A percentile compares a stretch with the other conserved stretches of the same genome.
These are phyloP conservation scores for Caenorhabditis wallacei DNA, from an alignment of 2,888 invertebrate species.

Conservation along the genomic window DNA sequence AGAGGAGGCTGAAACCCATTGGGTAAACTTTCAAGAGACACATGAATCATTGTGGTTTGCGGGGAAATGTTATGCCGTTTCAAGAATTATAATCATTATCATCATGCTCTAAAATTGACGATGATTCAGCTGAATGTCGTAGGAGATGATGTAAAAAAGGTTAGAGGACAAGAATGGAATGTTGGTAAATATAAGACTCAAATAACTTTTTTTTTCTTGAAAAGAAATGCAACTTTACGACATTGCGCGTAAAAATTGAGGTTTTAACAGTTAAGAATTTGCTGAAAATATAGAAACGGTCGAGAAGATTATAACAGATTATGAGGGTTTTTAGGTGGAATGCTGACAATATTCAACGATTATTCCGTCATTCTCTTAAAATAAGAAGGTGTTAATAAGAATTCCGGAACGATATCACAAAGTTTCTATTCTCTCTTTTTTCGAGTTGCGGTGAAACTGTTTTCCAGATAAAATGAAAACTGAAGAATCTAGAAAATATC, in stretches of 20 bases:
- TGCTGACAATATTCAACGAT: constrained; percentile 11
- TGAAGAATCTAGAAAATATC: too few species aligned
- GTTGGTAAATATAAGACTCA: constrained; percentile 20
- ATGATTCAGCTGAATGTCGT: constrained; percentile 36
- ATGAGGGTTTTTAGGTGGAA: constrained; percentile 6
- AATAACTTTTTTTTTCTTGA: constrained; percentile 27
- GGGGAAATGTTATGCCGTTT: constrained; percentile 16
- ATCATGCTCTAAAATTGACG: constrained; percentile 25
- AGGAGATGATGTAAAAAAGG: not conserved
- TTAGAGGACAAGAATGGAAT: constrained; percentile 1
- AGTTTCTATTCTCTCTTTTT: not conserved
- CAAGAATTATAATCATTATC: constrained; percentile 49
- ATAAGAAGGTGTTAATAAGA: constrained; percentile 14
- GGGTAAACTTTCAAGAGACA: constrained; percentile 31
- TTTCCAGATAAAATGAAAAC: too few species aligned
- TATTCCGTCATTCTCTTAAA: constrained; percentile 13
- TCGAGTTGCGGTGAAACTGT: too few species aligned
- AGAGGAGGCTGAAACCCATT: constrained; percentile 4
- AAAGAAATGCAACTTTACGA: constrained; percentile 45
- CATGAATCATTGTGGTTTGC: constrained; percentile 35
- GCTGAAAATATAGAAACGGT: not conserved
- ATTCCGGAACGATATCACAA: not conserved
- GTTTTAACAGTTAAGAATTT: not conserved
- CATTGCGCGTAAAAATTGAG: not conserved
- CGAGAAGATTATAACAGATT: constrained; percentile 16